These are phyloP conservation scores for Charadrius vociferus DNA, from an alignment of 2,113 vertebrate genomes.

Conservation along the genomic window DNA sequence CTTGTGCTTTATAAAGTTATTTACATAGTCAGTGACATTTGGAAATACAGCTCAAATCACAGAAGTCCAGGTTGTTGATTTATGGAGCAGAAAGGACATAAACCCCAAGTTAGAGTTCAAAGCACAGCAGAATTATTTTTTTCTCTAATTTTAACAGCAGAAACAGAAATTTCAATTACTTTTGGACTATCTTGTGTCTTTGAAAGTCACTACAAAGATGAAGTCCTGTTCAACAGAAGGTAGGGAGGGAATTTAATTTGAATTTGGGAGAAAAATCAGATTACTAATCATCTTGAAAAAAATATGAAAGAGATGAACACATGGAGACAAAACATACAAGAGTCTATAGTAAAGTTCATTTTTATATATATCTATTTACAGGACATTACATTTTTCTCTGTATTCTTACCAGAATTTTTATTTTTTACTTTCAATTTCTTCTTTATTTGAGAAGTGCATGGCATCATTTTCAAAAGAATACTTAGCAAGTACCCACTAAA, in stretches of 20 bases:
- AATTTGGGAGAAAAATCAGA: conserved; percentile 34
- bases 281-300: conserved; percentile 8
- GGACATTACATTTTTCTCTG: not conserved
- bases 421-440: not conserved
- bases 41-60: not conserved
- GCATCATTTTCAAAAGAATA: not conserved
- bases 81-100: conserved; percentile 6
- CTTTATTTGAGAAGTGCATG: not conserved
- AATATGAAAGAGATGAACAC: not conserved
- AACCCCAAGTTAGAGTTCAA: not conserved
- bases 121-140: not conserved
- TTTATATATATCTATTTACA: not conserved
- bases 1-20: not conserved
- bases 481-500: not conserved
- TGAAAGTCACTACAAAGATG: conserved; percentile 54
- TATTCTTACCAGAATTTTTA: not conserved
- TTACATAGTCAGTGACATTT: not conserved
- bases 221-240: conserved; percentile 14
- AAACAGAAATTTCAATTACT: conserved; percentile 27
- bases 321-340: not conserved
- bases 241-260: conserved; percentile 31
- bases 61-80: conserved; percentile 1
- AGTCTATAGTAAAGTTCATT: not conserved
- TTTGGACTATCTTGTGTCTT: not conserved
- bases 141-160: not conserved